A percentile compares a stretch with the other conserved stretches of the same genome.
Evolutionary conservation across 2,113 vertebrate species (phyloP).

Genomic region (Micronycteris hirsuta): DNA sequence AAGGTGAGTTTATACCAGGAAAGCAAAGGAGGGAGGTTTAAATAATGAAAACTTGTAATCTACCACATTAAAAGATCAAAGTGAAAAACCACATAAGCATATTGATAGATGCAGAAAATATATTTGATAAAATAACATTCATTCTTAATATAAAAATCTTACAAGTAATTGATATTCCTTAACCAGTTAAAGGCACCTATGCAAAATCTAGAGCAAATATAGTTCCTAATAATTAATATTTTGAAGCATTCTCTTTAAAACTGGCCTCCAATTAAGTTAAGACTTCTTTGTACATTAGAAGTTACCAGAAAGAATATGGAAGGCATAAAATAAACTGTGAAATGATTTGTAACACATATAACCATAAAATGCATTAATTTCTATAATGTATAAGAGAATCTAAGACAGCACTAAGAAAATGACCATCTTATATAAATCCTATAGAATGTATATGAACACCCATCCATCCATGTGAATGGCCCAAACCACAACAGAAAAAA

Average conservation of each 20-base stretch:
- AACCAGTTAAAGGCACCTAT: neutral
- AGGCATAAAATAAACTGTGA: neutral
- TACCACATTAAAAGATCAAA: conserved; percentile 5
- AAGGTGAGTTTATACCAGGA: neutral
- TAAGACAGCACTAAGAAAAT: neutral
- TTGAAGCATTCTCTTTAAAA: neutral
- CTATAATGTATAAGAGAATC: neutral
- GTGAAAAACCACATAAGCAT: neutral
- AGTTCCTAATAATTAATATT: neutral
- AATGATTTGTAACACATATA: neutral
- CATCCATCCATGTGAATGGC: neutral
- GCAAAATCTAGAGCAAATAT: neutral
- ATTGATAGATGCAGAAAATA: neutral
- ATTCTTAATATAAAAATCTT: neutral
- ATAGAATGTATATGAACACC: neutral
- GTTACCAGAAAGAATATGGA: neutral
- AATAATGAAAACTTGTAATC: neutral
- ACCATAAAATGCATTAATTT: neutral
- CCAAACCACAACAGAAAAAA: neutral
- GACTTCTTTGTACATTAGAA: neutral
- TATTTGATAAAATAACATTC: neutral
- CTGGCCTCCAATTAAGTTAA: neutral
- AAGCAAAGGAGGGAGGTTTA: neutral
- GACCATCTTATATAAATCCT: neutral
- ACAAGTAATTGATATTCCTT: neutral